A percentile compares a stretch with the other conserved stretches of the same genome.
Conservation (phyloP, 2,888 invertebrate species). For the Busseola fusca region DNA sequence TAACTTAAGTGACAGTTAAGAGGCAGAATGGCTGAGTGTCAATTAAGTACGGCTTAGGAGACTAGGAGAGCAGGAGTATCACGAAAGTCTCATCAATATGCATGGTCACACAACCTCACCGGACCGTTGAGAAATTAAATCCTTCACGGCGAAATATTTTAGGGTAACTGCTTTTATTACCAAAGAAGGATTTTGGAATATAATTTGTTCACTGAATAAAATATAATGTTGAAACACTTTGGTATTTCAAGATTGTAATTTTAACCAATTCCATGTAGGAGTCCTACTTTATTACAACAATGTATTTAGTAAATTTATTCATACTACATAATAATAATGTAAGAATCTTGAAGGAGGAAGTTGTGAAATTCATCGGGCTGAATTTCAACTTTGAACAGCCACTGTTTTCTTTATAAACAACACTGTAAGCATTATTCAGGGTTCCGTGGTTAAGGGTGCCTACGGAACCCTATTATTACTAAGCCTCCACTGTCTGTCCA, state of each 20-base stretch:
- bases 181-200: constrained; percentile 6
- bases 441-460: too few relatives aligned
- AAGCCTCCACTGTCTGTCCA: too few relatives aligned
- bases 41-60: constrained; percentile 48
- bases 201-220: not conserved
- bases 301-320: not conserved
- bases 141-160: constrained; percentile 26
- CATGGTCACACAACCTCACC: constrained; percentile 46
- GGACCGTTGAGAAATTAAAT: constrained; percentile 46
- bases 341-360: too few relatives aligned
- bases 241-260: not conserved
- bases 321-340: not conserved
- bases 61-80: constrained; percentile 37
- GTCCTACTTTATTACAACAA: fast-evolving
- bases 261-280: not conserved
- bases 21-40: constrained; percentile 40
- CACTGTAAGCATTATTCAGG: not conserved
- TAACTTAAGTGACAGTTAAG: constrained; percentile 45
- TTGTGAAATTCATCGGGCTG: not conserved
- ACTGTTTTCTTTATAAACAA: not conserved
- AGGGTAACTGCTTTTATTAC: constrained; percentile 16
- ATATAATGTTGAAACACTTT: not conserved
- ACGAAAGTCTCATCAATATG: constrained; percentile 54
- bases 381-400: not conserved
- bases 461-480: too few relatives aligned